Base-by-base conservation (phyloP, 1,140 invertebrate species). In the Cephus cinctus region DNA sequence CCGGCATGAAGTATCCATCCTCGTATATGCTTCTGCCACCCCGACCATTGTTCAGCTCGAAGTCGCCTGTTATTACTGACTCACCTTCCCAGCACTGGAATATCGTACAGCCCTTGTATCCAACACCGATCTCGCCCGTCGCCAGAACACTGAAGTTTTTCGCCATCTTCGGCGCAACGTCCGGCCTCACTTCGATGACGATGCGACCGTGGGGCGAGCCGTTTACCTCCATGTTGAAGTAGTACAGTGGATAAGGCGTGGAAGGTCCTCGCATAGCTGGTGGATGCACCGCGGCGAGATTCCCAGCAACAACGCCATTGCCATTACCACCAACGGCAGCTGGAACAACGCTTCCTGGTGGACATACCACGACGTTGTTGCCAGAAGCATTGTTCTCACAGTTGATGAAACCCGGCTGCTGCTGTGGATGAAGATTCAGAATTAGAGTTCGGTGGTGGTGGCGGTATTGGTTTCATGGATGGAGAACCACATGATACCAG, bases 91-190 rank as follows among this genome's bases (percentile, higher is more conserved):
- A 90, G 58, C 88, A 89, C 59, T 90, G 88, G 65, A 90, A 90
- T 48, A 91, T 84, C 40, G 81, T 77, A 67, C 88, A 91, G 9
- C 88, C 87, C 50, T 86, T 87, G 62, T 90, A 91, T 19, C 88
- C 86, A 43, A 87, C 81, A 8, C 89, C 89, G 15, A 84, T 79
- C 57, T 92, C 89, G 2, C 90, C 89, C 0, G 86, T 89, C 8
- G 88, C 83, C 2, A 96, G 74, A 1, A 86, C 80, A 48, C 84
- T 81, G 71, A 96, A 96, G 72, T 96, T 96, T 66, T 91, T 89
- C 16, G 89, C 86, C 82, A 96, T 96, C 63, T 87, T 91, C 3
- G 94, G 94, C 2, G 91, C 91, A 4, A 86, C 83, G 71, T 95
- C 89, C 5, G 84, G 84, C 53, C 89, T 83, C 5, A 94, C 85